phyloP scores from a whole-genome alignment of 2,113 vertebrate genomes.

The Progne subis region DNA sequence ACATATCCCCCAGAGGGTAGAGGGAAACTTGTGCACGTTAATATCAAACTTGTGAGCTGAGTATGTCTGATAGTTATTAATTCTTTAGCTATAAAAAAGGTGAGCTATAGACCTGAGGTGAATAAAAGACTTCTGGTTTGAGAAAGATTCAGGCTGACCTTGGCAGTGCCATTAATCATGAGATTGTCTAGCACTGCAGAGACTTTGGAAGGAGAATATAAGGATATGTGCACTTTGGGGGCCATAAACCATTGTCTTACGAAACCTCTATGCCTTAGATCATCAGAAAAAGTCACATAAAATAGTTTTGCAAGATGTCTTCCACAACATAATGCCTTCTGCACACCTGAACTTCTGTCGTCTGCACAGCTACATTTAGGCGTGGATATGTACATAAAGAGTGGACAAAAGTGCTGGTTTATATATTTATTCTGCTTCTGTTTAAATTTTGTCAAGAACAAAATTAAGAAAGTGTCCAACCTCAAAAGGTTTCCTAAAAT shows the following conservation, averaged over 20 bases:
- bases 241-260: neutral
- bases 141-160: neutral
- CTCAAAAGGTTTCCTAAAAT: neutral
- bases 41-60: neutral
- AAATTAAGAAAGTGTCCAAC: neutral
- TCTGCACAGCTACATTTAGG: neutral
- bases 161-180: neutral
- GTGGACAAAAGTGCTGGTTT: neutral
- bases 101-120: neutral
- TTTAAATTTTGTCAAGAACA: neutral
- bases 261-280: neutral
- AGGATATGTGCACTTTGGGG: neutral
- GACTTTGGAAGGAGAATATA: neutral
- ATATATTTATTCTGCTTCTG: neutral
- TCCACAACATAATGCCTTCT: neutral
- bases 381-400: neutral
- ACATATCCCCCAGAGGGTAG: neutral
- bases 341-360: neutral
- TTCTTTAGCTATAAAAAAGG: neutral
- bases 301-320: neutral
- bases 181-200: neutral
- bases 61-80: neutral
- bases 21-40: neutral
- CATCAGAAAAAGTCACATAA: neutral
- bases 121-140: neutral